Evolutionary conservation across 2,113 vertebrate species (phyloP).

Genomic region (Dicrurus megarhynchus): DNA sequence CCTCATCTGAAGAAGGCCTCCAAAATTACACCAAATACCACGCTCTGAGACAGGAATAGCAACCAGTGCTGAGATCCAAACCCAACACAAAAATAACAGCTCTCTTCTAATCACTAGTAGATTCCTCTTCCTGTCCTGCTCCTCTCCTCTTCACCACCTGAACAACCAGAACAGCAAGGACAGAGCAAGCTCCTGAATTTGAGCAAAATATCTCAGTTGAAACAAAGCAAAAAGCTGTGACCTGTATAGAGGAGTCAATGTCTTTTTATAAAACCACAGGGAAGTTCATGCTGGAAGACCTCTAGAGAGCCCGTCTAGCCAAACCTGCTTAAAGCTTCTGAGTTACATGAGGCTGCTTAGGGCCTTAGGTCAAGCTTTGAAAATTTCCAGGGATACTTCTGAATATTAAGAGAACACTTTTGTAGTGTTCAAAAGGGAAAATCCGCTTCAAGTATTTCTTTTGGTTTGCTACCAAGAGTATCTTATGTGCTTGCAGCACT

Average conservation of each 20-base stretch:
- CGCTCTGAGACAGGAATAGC: background rate
- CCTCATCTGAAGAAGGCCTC: background rate
- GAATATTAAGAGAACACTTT: background rate
- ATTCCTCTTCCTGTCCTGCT: background rate
- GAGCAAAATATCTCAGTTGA: background rate
- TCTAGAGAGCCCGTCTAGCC: background rate
- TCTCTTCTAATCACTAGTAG: background rate
- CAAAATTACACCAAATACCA: background rate
- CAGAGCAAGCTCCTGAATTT: background rate
- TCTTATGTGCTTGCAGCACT: background rate
- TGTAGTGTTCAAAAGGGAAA: background rate
- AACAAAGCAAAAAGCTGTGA: background rate
- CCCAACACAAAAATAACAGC: background rate
- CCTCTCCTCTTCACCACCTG: background rate
- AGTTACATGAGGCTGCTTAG: background rate
- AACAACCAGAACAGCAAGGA: background rate
- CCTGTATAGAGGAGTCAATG: background rate
- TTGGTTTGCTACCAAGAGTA: background rate
- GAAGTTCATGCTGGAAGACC: background rate
- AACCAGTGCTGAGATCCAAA: background rate
- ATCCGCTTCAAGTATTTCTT: background rate
- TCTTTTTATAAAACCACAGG: background rate
- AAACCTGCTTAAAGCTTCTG: background rate
- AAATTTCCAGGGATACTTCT: background rate
- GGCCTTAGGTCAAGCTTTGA: background rate